Percentiles rank a stretch among this genome's conserved stretches.
Conservation (phyloP, 2,797 vertebrate species). For the Sebastes vulpes region DNA sequence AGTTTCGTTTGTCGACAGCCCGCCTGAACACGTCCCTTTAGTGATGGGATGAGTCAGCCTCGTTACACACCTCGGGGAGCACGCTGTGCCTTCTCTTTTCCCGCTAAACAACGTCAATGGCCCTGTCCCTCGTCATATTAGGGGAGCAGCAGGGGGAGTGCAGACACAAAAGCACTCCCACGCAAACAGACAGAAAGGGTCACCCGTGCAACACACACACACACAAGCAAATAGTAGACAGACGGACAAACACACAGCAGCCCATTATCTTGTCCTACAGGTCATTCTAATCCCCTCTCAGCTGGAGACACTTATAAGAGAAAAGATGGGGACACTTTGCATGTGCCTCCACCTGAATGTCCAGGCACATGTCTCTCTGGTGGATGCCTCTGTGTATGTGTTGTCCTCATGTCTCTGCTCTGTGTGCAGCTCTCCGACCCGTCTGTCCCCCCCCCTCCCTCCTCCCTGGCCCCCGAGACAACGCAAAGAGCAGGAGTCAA, state of each 20-base stretch:
- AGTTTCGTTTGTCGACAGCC: constrained; percentile 31
- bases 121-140: constrained; percentile 53
- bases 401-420: neutral
- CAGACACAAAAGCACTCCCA: constrained; percentile 43
- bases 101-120: constrained; percentile 67
- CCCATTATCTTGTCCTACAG: constrained; percentile 16
- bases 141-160: constrained; percentile 49
- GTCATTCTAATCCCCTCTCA: constrained; percentile 35
- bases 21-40: constrained; percentile 53
- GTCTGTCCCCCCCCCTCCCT: constrained; percentile 11
- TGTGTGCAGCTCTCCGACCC: neutral
- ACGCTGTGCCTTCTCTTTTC: constrained; percentile 56
- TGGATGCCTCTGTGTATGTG: neutral
- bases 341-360: neutral
- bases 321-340: constrained; percentile 4
- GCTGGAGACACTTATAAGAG: neutral
- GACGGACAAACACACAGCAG: constrained; percentile 9
- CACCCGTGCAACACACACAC: constrained; percentile 27
- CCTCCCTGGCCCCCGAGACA: constrained; percentile 36
- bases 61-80: constrained; percentile 73
- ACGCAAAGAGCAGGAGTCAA: constrained; percentile 69
- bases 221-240: constrained; percentile 8
- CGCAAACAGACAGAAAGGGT: constrained; percentile 43
- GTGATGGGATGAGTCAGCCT: constrained; percentile 80
- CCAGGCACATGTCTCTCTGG: neutral